Evolutionary conservation across 2,797 vertebrate species (phyloP), one percentile per base, ranked within the genome.

Genomic region (Cirrhinus mrigala): DNA sequence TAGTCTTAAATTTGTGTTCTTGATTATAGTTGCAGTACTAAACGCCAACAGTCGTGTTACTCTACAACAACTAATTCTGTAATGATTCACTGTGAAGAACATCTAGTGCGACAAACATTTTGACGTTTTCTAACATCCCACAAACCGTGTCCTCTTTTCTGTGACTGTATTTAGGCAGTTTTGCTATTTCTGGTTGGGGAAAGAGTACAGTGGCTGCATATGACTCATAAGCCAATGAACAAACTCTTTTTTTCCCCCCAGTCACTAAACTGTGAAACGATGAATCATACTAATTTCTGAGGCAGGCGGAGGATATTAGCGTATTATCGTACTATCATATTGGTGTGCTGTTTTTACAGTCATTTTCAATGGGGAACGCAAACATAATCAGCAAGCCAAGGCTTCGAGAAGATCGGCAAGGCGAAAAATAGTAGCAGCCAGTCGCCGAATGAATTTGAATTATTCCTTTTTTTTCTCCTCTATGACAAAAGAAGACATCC

Each of bases 181-280:
- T 54, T 18, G 16, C 66, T 71, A 85, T 77, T 83, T 83, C 14
- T 84, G 81, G 54, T 85, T 76, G 24, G 46, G 78, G 71, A 78
- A 83, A 77, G 29, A 64, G 73, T 82, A 71, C 73, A 84, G 80
- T 68, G 64, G 83, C 48, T 58, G 64, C 66, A 76, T 70, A 64
- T 81, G 82, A 84, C 50, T 87, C 86, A 87, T 8, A 18, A 60
- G 83, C 82, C 62, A 76, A 44, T 60, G n/a, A 73, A 74, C 77
- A 81, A 73, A 22, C 9, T 60, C 3, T 33, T 46, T 69, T 24
- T 54, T 20, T 3, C 3, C 33, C 77, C 60, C 48, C 44, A 70
- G 76, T 81, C 71, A 80, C 37, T 77, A 40, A 46, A 76, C 77
- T 71, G 54, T 66, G 69, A 83, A 88, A 74, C 4, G 48, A 73